Conservation (phyloP, 1,140 invertebrate genomes). For the Metopolophium dirhodum region DNA sequence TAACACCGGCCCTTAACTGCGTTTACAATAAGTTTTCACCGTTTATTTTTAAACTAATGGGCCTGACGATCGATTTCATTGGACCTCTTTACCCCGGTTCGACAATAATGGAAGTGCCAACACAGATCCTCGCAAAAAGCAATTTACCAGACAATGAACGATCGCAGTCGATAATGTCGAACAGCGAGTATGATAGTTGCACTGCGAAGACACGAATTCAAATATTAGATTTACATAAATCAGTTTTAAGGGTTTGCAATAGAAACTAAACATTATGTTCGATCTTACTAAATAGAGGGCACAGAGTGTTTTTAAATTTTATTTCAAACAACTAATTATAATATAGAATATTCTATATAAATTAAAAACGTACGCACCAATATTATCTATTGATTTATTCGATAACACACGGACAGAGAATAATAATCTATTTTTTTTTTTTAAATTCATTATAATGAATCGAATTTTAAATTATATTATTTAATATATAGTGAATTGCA, state of each 20-base stretch:
- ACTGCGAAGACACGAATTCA: neutral
- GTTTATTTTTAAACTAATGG: conserved; percentile 12
- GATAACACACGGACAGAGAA: neutral
- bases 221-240: neutral
- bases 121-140: neutral
- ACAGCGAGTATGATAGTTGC: neutral
- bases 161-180: neutral
- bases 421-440: neutral
- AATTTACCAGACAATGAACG: conserved; percentile 4
- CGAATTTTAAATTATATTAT: neutral
- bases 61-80: neutral
- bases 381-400: neutral
- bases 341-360: neutral
- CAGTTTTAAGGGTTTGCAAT: neutral
- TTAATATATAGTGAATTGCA: neutral
- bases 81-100: neutral
- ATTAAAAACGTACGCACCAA: neutral
- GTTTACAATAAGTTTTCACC: conserved; percentile 19
- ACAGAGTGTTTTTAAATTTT: neutral
- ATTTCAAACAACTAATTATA: neutral
- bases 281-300: neutral
- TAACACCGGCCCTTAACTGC: neutral
- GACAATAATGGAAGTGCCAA: neutral
- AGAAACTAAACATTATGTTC: neutral
- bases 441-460: neutral